phyloP scores from a whole-genome alignment of 1,140 invertebrate genomes.

The Hycleus phaleratus region DNA sequence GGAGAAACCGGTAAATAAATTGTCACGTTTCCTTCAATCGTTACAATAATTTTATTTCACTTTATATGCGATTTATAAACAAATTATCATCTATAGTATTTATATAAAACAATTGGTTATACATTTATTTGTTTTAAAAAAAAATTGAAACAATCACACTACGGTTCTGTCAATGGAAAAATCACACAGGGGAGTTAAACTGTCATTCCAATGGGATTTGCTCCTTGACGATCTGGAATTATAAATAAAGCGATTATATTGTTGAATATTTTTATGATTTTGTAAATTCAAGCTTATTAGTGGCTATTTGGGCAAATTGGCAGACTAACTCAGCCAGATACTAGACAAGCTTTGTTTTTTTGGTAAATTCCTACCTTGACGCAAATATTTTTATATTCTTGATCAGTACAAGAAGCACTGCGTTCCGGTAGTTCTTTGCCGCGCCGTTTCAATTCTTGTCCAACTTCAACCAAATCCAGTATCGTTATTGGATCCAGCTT shows the following conservation, averaged over 20 bases:
- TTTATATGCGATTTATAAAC: background rate
- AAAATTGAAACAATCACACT: slow-evolving; percentile 14
- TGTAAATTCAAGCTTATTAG: background rate
- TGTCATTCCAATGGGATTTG: slow-evolving; percentile 52
- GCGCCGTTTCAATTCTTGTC: slow-evolving; percentile 75
- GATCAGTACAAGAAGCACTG: slow-evolving; percentile 57
- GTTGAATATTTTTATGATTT: background rate
- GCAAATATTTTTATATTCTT: slow-evolving; percentile 61
- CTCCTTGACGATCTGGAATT: slow-evolving; percentile 51
- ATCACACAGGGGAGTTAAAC: too few relatives aligned
- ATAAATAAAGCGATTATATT: background rate
- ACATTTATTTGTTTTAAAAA: slow-evolving; percentile 14
- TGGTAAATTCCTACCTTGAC: slow-evolving; percentile 50
- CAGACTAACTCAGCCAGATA: slow-evolving; percentile 18
- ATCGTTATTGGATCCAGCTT: slow-evolving; percentile 80
- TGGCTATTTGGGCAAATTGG: slow-evolving; percentile 24
- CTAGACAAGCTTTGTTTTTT: background rate
- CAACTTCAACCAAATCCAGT: slow-evolving; percentile 76
- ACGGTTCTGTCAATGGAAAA: background rate
- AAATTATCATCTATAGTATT: background rate
- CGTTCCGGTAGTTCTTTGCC: slow-evolving; percentile 67
- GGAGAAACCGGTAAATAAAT: background rate
- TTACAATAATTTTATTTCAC: background rate
- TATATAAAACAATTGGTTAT: slow-evolving; percentile 8
- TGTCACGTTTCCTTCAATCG: slow-evolving; percentile 13